Conservation (phyloP, 2,113 vertebrate species). For the Rhinichthys klamathensis region DNA sequence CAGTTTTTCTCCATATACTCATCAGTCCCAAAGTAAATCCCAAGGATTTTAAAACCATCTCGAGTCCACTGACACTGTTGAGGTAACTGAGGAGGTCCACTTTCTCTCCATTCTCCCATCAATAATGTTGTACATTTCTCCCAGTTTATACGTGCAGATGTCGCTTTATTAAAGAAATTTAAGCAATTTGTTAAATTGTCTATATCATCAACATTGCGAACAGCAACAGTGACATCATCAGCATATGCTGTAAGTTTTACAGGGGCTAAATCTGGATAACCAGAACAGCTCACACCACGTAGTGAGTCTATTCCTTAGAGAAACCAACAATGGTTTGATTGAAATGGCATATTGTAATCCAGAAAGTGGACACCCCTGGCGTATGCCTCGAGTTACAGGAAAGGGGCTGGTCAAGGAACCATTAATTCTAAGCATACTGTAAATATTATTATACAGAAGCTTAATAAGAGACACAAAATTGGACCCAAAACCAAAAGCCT, state of each 20-base stretch:
- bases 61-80: too few species aligned
- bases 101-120: too few species aligned
- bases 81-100: too few species aligned
- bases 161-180: too few species aligned
- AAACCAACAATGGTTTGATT: not conserved
- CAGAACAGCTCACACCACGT: not conserved
- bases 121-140: too few species aligned
- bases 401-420: not conserved
- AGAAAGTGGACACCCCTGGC: not conserved
- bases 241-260: too few species aligned
- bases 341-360: not conserved
- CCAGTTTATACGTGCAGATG: too few species aligned
- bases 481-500: not conserved
- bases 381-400: not conserved
- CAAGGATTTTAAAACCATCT: too few species aligned
- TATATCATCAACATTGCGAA: too few species aligned
- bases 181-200: too few species aligned
- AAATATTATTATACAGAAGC: not conserved
- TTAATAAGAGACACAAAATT: not conserved
- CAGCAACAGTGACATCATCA: too few species aligned
- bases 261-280: not conserved
- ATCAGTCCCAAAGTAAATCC: not conserved
- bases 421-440: not conserved
- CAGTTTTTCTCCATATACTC: not conserved
- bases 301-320: not conserved